Conservation (phyloP, 1,140 invertebrate species). For the Diuraphis noxia region DNA sequence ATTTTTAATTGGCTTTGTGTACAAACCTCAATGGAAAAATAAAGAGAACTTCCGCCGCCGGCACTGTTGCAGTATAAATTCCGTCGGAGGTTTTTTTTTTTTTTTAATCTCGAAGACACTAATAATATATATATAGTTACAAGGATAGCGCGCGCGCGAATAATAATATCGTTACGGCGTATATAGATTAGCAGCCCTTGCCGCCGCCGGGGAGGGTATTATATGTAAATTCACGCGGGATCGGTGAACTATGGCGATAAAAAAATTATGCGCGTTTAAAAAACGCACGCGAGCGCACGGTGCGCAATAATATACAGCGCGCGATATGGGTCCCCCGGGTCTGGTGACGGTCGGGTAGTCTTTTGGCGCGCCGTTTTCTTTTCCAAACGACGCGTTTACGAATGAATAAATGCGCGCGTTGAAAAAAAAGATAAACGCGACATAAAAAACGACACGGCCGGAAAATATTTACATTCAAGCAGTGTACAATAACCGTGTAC, state of each 20-base stretch:
- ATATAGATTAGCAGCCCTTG: slow-evolving; percentile 37
- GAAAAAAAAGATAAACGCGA: not conserved
- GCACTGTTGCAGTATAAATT: slow-evolving; percentile 27
- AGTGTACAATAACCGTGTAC: not conserved
- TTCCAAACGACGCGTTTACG: slow-evolving; percentile 36
- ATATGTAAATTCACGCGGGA: slow-evolving; percentile 40
- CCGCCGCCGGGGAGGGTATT: not conserved
- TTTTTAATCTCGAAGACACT: slow-evolving; percentile 53
- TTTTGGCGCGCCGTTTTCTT: slow-evolving; percentile 1
- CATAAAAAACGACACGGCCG: not conserved
- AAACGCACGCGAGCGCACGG: not conserved
- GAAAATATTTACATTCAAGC: slow-evolving; percentile 9
- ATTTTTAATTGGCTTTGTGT: slow-evolving; percentile 52
- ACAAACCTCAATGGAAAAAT: slow-evolving; percentile 53
- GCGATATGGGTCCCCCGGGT: slow-evolving; percentile 24
- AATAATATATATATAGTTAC: not conserved
- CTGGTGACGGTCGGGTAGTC: not conserved
- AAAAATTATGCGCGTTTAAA: slow-evolving; percentile 45
- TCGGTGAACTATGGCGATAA: slow-evolving; percentile 40
- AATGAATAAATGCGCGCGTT: slow-evolving; percentile 24
- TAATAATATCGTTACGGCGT: slow-evolving; percentile 49
- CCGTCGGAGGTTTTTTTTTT: not conserved
- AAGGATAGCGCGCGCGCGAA: not conserved
- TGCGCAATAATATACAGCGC: not conserved
- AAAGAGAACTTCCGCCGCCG: slow-evolving; percentile 35